phyloP scores from a whole-genome alignment of 2,888 invertebrate species.

The Pinctada fucata region DNA sequence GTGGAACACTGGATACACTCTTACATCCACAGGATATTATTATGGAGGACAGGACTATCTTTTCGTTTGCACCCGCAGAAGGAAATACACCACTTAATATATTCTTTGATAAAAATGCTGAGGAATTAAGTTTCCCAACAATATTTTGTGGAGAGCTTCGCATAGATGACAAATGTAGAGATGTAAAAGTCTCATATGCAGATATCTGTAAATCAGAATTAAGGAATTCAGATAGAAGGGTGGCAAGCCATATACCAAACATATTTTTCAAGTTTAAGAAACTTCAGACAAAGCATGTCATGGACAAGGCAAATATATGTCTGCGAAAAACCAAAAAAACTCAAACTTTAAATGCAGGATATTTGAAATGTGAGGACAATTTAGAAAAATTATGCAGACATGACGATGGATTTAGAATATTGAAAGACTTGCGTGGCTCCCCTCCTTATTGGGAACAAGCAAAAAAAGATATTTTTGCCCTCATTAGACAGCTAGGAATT shows the following conservation, averaged over 20 bases:
- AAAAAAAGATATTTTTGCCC: slow-evolving; percentile 52
- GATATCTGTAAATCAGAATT: slow-evolving; percentile 34
- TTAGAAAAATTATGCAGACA: slow-evolving; percentile 16
- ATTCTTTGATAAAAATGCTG: slow-evolving; percentile 19
- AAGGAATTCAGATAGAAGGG: slow-evolving; percentile 36
- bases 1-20: slow-evolving; percentile 31
- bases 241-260: slow-evolving; percentile 37
- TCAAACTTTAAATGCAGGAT: slow-evolving; percentile 34
- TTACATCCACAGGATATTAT: slow-evolving; percentile 13
- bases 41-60: neutral
- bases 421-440: slow-evolving; percentile 42
- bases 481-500: slow-evolving; percentile 51
- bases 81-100: slow-evolving; percentile 15
- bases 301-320: slow-evolving; percentile 40
- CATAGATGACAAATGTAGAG: slow-evolving; percentile 10
- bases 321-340: slow-evolving; percentile 42
- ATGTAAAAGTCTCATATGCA: slow-evolving; percentile 30
- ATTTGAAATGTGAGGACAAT: slow-evolving; percentile 24
- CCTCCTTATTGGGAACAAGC: slow-evolving; percentile 51
- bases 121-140: slow-evolving; percentile 30
- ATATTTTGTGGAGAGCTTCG: slow-evolving; percentile 28
- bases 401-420: slow-evolving; percentile 44
- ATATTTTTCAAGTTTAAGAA: slow-evolving; percentile 48
- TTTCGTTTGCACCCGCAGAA: slow-evolving; percentile 11
- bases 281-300: slow-evolving; percentile 41